Percentiles rank a stretch among this genome's conserved stretches.
These are phyloP conservation scores for Aplysia californica DNA, from an alignment of 1,140 invertebrate genomes.

Conservation along the genomic window DNA sequence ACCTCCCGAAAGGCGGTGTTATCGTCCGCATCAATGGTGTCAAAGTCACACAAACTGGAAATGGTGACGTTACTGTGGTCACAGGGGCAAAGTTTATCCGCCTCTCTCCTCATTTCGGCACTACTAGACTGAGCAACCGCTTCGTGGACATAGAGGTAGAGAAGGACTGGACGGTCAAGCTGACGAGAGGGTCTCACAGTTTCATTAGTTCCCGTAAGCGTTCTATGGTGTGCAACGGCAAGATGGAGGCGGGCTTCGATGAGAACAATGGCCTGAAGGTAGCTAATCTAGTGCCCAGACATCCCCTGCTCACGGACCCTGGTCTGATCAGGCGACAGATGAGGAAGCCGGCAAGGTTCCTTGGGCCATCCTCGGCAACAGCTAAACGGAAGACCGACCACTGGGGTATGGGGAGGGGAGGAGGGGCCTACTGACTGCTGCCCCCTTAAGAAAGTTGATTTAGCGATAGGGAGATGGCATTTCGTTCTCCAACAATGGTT, in stretches of 20 bases:
- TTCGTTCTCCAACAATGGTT: too few species aligned
- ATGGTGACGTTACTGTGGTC: slow-evolving; percentile 55
- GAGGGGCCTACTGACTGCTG: too few species aligned
- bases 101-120: slow-evolving; percentile 43
- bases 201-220: slow-evolving; percentile 39
- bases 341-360: slow-evolving; percentile 11
- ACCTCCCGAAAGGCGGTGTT: slow-evolving; percentile 47
- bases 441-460: too few species aligned
- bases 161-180: slow-evolving; percentile 44
- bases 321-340: not conserved
- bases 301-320: slow-evolving; percentile 17
- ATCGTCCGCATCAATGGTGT: slow-evolving; percentile 54
- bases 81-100: slow-evolving; percentile 51
- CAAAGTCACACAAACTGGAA: slow-evolving; percentile 50
- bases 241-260: slow-evolving; percentile 55
- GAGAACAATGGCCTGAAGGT: slow-evolving; percentile 40
- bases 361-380: not conserved
- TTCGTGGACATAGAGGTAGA: slow-evolving; percentile 52
- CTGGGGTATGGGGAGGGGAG: not conserved
- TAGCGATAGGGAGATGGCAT: too few species aligned
- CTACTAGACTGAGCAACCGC: slow-evolving; percentile 43
- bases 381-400: slow-evolving; percentile 11
- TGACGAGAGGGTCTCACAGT: slow-evolving; percentile 42
- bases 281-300: slow-evolving; percentile 21
- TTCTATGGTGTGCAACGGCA: slow-evolving; percentile 51